phyloP scores from a whole-genome alignment of 2,113 vertebrate genomes.

The Euleptes europaea region DNA sequence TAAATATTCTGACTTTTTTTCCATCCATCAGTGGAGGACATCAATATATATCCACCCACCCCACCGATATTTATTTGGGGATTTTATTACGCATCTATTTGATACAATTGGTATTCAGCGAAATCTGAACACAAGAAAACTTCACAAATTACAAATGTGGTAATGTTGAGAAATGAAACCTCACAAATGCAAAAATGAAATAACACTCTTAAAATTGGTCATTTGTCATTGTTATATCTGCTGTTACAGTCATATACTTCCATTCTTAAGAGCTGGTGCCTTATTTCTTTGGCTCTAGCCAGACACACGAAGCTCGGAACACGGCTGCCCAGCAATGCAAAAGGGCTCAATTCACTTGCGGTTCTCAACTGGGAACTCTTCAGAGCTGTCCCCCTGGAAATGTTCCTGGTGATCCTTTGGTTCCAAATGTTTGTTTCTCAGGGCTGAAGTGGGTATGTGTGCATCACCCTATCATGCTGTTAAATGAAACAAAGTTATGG shows the following conservation, averaged over 20 bases:
- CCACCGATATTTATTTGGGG: neutral
- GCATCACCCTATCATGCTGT: no score
- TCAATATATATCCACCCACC: neutral
- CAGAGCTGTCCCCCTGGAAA: no score
- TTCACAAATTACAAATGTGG: neutral
- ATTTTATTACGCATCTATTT: neutral
- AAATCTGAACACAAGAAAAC: neutral
- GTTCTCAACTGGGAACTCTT: no score
- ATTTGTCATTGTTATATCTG: neutral
- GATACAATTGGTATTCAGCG: neutral
- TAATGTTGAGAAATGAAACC: neutral
- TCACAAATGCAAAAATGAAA: neutral
- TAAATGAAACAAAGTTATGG: no score
- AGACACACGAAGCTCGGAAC: neutral
- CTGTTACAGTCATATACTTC: neutral
- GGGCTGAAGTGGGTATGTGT: no score
- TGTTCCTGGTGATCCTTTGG: no score
- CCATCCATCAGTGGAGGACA: neutral
- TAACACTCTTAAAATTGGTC: neutral
- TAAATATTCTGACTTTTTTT: neutral
- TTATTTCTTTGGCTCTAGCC: neutral
- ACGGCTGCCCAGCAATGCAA: no score
- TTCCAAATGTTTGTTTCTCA: no score
- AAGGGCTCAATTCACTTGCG: no score
- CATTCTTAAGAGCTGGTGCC: neutral